Base-by-base conservation (phyloP, 2,888 invertebrate species). In the Patella ulyssiponensis region DNA sequence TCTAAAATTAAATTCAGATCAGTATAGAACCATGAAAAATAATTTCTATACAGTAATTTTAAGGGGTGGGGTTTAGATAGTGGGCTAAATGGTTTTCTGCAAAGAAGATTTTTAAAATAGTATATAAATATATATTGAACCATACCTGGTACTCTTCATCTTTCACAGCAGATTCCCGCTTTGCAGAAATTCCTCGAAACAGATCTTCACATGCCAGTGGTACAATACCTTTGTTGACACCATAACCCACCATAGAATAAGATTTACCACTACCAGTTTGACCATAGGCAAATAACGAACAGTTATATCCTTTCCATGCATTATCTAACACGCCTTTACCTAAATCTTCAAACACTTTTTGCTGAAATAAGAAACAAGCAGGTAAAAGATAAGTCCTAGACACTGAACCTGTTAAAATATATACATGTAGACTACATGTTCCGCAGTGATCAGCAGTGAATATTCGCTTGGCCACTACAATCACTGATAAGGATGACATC, bases 221-320 rank as follows among this genome's bases (percentile, higher is more conserved):
- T 0, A 90, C 88, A 80, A 90, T 89, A 3, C 90, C 90, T 81
- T 90, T 90, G 81, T 91, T 90, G 79, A 82, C 82, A 15, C 88
- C 88, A 81, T 89, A 90, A 1, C 91, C 91, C 44, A 90, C 86
- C 86, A 91, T 88, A 27, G 90, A 90, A 84, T 90, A 91, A 5
- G 89, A 89, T 76, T 91, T 91, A 15, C 91, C 91, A 79, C 89
- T 88, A 0, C 90, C 91, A 4, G 91, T 91, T 83, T 91, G 91
- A 12, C 91, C 91, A 80, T 90, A 90, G n/a, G 90, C 91, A 84
- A 90, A 90, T 79, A 91, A 80, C 1, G 90, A 88, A 75, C 88
- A 89, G 82, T 91, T 90, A 85, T 89, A 91, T 7, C 91, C 91
- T 71, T 89, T 87, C 89, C 90, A 90, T 1, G 90, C 88, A 85